Conservation (phyloP, 2,797 vertebrate species). For the Microtus californicus region DNA sequence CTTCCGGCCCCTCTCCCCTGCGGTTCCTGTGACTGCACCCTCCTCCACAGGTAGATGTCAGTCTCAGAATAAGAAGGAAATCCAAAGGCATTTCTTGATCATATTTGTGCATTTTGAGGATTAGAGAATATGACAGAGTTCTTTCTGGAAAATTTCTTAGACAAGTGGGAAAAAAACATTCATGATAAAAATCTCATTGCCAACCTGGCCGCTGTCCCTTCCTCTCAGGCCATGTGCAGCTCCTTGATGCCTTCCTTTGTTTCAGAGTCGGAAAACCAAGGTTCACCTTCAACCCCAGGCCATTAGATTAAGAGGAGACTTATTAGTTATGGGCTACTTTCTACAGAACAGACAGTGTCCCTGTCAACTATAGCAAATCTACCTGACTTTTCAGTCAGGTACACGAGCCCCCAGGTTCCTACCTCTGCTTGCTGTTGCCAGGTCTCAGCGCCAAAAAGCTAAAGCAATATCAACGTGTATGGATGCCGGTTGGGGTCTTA, state of each 20-base stretch:
- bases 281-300: neutral
- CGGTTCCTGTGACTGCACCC: accelerated
- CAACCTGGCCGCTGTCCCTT: neutral
- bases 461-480: neutral
- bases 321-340: slow-evolving; percentile 41
- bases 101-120: neutral
- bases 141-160: slow-evolving; percentile 64
- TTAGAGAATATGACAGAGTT: neutral
- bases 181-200: neutral
- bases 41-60: accelerated
- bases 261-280: slow-evolving; percentile 19
- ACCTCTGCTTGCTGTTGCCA: neutral
- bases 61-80: neutral
- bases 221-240: neutral
- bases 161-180: slow-evolving; percentile 47
- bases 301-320: slow-evolving; percentile 55
- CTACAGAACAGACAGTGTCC: neutral
- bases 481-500: neutral
- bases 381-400: neutral
- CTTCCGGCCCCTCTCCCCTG: neutral
- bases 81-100: neutral
- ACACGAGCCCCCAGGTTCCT: neutral
- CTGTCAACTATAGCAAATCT: neutral
- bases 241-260: slow-evolving; percentile 54
- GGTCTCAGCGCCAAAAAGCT: neutral